Conservation (phyloP, 2,113 vertebrate genomes). For the Cygnus buccinator region DNA sequence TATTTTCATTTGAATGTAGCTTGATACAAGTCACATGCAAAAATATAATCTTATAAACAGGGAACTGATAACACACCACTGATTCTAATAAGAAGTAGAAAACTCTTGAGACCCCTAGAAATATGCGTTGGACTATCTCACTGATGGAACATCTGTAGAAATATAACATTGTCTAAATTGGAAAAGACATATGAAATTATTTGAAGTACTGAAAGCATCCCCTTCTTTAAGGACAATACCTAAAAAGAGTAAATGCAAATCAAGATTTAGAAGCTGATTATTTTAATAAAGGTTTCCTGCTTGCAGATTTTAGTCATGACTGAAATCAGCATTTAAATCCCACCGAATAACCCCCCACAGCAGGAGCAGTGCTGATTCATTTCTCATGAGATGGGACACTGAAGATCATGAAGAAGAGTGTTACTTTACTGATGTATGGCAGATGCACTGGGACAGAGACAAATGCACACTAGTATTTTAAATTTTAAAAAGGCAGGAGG, state of each 20-base stretch:
- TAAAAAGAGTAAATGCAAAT: constrained; percentile 5
- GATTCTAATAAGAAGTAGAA: background rate
- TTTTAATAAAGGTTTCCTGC: background rate
- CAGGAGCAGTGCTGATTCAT: background rate
- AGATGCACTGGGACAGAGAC: background rate
- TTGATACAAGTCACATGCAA: background rate
- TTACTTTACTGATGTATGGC: background rate
- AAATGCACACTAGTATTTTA: background rate
- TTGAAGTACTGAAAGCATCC: background rate
- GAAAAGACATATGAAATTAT: background rate
- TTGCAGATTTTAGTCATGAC: background rate
- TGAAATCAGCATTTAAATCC: background rate
- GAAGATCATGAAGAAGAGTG: background rate
- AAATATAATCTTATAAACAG: background rate
- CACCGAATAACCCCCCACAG: background rate
- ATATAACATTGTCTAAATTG: background rate
- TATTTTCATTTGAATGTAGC: background rate
- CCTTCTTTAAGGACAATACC: background rate
- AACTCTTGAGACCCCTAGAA: background rate
- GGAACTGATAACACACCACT: background rate
- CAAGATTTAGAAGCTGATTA: background rate
- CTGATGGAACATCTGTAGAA: background rate
- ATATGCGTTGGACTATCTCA: background rate
- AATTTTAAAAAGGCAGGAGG: background rate
- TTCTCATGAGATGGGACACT: background rate